Evolutionary conservation across 2,888 invertebrate genomes (phyloP), one percentile per base, ranked within the genome.

Genomic region (Ichneumon xanthorius): DNA sequence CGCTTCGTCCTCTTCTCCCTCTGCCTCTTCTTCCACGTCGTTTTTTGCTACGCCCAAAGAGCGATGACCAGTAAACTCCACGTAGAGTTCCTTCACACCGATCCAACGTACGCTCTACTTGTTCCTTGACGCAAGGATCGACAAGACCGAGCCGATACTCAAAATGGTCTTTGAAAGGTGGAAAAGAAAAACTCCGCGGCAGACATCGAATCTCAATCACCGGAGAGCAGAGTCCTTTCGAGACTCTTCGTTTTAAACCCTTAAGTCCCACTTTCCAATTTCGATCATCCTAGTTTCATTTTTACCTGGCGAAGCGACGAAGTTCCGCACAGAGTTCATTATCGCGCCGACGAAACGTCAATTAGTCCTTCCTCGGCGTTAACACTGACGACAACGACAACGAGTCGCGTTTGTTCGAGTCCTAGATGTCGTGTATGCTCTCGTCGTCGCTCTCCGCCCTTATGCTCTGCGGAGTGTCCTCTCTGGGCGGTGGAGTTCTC

Each of bases 341-440:
- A 26, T 33, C 30, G 11, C 63, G 11, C 14, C 75, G 11, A 22
- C 63, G 63, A 33, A 55, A 9, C 9, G 48, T 71, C 19, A 22
- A 45, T 14, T n/a, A 22, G 63, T n/a, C 30, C 33, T n/a, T 58
- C 30, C 2, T 11, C 37, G 58, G 58, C 70, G 58, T 26, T 26
- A n/a, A 75, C 40, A 79, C 30, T 75, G 55, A 68, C 19, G 61
- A 37, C n/a, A 50, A 63, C 71, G 19, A 55, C 9, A 30, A 67
- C 55, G 53, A 19, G 30, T 72, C 68, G 48, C 63, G 16, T 53
- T 65, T 22, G 22, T 40, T 78, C 70, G 58, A 73, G 50, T 88
- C 88, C 91, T 94, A 94, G 87, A 94, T 92, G 78, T 94, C 94
- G 88, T 94, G 92, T 93, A 94, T 93, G 84, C 94, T 94, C 87